phyloP scores from a whole-genome alignment of 2,113 vertebrate species.

The Phalacrocorax aristotelis region DNA sequence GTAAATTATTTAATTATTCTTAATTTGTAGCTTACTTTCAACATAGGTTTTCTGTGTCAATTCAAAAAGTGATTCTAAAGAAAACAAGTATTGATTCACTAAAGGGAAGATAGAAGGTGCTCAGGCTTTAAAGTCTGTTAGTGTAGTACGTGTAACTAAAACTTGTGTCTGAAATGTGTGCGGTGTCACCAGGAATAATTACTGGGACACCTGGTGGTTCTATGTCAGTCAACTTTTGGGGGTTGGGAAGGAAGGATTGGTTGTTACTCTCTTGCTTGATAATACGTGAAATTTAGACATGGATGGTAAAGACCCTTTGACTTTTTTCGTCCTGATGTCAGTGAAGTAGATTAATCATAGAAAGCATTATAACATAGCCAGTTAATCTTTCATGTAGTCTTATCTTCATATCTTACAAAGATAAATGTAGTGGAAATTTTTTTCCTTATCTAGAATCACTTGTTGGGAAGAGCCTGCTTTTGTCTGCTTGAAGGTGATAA shows the following conservation, averaged over 20 bases:
- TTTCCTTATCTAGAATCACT: conserved; percentile 87
- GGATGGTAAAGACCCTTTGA: neutral
- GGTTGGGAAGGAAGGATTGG: neutral
- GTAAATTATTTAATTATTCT: neutral
- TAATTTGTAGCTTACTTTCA: neutral
- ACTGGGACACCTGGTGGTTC: neutral
- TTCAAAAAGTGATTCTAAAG: neutral
- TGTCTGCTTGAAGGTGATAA: conserved; percentile 99
- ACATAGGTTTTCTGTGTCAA: neutral
- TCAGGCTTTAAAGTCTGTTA: neutral
- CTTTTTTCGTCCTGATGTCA: neutral
- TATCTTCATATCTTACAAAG: neutral
- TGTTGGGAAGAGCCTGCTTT: conserved; percentile 97
- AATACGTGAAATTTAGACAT: neutral
- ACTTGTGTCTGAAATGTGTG: neutral
- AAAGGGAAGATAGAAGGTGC: neutral
- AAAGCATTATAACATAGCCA: neutral
- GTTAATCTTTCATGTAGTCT: neutral
- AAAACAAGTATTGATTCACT: neutral
- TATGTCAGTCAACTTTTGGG: neutral
- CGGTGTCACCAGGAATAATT: neutral
- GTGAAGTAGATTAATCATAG: neutral
- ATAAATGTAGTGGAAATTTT: neutral
- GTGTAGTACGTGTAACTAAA: neutral
- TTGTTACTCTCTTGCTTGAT: neutral